These are phyloP conservation scores for Melanotaenia duboulayi DNA, from an alignment of 2,113 vertebrate genomes.

Conservation along the genomic window DNA sequence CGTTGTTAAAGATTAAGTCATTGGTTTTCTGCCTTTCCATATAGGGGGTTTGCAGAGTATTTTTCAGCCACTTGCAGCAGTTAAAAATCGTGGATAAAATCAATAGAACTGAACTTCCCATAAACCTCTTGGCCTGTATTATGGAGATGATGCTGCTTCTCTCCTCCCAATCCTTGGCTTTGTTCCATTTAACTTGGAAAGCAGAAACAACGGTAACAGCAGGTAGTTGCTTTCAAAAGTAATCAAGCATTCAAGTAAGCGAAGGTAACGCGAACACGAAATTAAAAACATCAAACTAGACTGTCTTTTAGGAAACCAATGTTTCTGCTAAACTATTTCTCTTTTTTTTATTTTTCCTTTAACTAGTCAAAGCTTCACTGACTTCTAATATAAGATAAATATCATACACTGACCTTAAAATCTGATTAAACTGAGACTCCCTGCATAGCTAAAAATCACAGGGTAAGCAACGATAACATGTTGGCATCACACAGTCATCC, in stretches of 20 bases:
- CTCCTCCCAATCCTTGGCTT: constrained; percentile 22
- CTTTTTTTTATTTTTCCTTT: neutral
- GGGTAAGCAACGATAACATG: neutral
- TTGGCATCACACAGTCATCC: neutral
- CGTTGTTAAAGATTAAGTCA: constrained; percentile 6
- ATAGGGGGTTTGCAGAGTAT: neutral
- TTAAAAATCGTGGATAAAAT: neutral
- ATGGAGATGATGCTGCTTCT: constrained; percentile 14
- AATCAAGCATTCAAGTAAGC: neutral
- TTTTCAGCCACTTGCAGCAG: neutral
- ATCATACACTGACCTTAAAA: neutral
- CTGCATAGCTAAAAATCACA: neutral
- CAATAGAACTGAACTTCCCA: neutral
- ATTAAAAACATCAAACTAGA: neutral
- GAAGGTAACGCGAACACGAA: neutral
- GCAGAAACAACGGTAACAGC: constrained; percentile 8
- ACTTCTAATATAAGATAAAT: neutral
- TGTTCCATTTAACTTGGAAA: constrained; percentile 22
- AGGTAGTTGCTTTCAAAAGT: neutral
- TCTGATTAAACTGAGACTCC: neutral
- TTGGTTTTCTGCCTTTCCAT: neutral
- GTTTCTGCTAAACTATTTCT: too few species aligned
- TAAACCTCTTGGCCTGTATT: neutral
- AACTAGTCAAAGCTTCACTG: neutral
- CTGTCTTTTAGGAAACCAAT: too few species aligned